Evolutionary conservation across 2,113 vertebrate genomes (phyloP).

Genomic region (Orycteropus afer): DNA sequence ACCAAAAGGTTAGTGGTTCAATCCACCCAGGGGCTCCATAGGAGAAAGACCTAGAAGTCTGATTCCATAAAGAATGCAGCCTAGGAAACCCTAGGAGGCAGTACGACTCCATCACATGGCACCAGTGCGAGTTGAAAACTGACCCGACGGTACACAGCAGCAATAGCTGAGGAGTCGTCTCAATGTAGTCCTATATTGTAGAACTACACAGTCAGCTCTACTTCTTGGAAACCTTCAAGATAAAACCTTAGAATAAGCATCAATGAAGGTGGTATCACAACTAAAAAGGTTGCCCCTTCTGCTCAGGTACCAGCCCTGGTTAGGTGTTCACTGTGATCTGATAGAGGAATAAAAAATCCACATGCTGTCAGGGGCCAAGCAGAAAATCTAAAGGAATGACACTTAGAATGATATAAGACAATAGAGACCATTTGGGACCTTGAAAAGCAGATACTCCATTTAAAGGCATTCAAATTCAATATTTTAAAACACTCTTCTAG

Average conservation of each 20-base stretch:
- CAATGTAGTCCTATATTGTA: not conserved
- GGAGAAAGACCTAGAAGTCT: not conserved
- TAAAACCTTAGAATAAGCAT: not conserved
- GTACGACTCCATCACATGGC: not conserved
- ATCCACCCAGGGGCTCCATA: not conserved
- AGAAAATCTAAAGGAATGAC: conserved; percentile 22
- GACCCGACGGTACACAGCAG: not conserved
- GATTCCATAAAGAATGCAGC: not conserved
- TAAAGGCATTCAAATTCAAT: conserved; percentile 15
- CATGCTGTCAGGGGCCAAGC: not conserved
- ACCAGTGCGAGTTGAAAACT: not conserved
- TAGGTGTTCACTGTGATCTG: not conserved
- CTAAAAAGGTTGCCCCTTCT: not conserved
- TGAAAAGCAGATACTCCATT: not conserved
- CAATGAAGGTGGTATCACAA: not conserved
- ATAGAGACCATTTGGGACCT: not conserved
- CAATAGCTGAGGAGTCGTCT: not conserved
- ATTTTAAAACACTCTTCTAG: conserved; percentile 4
- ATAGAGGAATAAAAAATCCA: not conserved
- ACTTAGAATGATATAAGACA: not conserved
- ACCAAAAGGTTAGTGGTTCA: not conserved
- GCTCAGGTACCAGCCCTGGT: not conserved
- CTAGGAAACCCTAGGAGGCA: not conserved
- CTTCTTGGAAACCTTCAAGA: not conserved
- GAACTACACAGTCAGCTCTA: not conserved